Evolutionary conservation across 2,888 invertebrate species (phyloP).

Genomic region (Ormyrus nitidulus): DNA sequence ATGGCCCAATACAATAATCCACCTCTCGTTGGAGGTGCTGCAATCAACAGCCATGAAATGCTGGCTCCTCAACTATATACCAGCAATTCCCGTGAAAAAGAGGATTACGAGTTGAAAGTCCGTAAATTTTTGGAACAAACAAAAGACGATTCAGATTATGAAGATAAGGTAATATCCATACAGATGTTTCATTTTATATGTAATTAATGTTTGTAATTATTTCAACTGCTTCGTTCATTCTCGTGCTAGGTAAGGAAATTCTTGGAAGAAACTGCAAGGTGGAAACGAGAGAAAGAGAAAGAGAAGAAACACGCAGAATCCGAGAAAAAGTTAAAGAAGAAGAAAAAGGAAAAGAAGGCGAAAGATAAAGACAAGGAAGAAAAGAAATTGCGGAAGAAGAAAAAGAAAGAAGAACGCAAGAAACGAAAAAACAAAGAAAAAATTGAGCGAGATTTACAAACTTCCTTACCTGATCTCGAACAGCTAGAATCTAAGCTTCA

Average conservation of each 20-base stretch:
- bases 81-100: constrained; percentile 74
- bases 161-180: constrained; percentile 78
- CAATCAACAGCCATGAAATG: constrained; percentile 73
- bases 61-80: constrained; percentile 74
- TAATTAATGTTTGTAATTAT: no score
- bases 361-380: constrained; percentile 83
- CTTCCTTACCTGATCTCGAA: constrained; percentile 84
- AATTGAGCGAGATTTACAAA: constrained; percentile 81
- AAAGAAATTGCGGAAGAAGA: constrained; percentile 77
- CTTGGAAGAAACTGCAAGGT: constrained; percentile 88
- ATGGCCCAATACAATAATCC: constrained; percentile 89
- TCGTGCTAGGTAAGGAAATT: constrained; percentile 83
- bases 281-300: constrained; percentile 85
- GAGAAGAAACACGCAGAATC: constrained; percentile 84
- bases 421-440: constrained; percentile 77
- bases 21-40: constrained; percentile 76
- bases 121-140: constrained; percentile 86
- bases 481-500: constrained; percentile 86
- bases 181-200: no score
- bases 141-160: constrained; percentile 90
- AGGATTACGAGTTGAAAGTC: constrained; percentile 82
- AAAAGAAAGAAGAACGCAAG: constrained; percentile 81
- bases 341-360: constrained; percentile 85
- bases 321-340: constrained; percentile 82
- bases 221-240: neutral